Evolutionary conservation across 2,113 vertebrate species (phyloP).

Genomic region (Lota lota): DNA sequence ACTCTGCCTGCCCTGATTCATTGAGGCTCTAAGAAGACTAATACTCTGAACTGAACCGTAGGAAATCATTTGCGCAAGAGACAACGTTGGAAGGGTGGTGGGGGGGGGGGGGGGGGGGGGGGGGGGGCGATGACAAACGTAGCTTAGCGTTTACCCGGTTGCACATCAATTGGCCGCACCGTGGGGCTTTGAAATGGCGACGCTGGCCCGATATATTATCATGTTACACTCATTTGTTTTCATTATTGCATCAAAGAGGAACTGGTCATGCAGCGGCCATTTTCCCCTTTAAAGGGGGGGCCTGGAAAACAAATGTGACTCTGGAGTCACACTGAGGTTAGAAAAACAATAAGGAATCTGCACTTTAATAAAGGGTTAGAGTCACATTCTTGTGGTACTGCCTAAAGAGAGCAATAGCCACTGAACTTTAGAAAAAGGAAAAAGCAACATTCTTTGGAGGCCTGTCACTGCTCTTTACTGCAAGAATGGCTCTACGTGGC

Average conservation of each 20-base stretch:
- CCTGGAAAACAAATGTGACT: conserved; percentile 69
- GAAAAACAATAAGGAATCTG: conserved; percentile 65
- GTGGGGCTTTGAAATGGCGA: conserved; percentile 57
- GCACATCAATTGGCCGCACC: conserved; percentile 57
- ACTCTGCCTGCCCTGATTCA: conserved; percentile 61
- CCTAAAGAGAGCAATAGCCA: conserved; percentile 59
- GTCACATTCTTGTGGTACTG: conserved; percentile 70
- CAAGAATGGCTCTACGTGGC: not conserved
- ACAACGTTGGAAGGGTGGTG: conserved; percentile 44
- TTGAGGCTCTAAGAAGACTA: conserved; percentile 57
- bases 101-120: too few species aligned
- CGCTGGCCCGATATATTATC: conserved; percentile 65
- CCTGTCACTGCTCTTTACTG: not conserved
- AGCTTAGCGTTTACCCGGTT: conserved; percentile 65
- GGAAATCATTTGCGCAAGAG: conserved; percentile 66
- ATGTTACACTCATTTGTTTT: conserved; percentile 75
- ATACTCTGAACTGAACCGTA: conserved; percentile 62
- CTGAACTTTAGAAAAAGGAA: conserved; percentile 39
- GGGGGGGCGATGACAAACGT: conserved; percentile 68
- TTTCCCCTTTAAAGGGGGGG: conserved; percentile 57
- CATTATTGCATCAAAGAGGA: conserved; percentile 74
- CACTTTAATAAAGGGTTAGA: conserved; percentile 71
- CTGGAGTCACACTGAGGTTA: conserved; percentile 69
- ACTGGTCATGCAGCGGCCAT: conserved; percentile 67
- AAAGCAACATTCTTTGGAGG: not conserved